Evolutionary conservation across 2,113 vertebrate species (phyloP).

Genomic region (Pithys albifrons): DNA sequence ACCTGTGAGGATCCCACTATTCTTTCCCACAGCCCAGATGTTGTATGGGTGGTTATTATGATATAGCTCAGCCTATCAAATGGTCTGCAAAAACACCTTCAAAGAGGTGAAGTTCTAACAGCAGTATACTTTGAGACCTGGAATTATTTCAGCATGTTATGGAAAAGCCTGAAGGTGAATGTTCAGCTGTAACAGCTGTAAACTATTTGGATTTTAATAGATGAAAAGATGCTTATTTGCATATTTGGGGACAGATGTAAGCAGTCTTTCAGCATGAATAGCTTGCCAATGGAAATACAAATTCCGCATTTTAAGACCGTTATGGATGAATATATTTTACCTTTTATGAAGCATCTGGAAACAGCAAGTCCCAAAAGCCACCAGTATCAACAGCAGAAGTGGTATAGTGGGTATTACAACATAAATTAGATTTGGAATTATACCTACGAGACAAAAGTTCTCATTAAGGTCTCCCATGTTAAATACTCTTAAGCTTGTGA

Average conservation of each 20-base stretch:
- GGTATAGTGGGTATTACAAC: constrained; percentile 95
- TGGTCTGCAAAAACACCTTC: background rate
- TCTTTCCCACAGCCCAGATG: background rate
- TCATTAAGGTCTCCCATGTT: background rate
- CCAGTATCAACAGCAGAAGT: constrained; percentile 91
- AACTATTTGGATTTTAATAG: background rate
- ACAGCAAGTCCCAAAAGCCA: constrained; percentile 94
- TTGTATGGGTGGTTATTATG: background rate
- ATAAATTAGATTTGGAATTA: constrained; percentile 91
- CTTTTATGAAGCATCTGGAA: constrained; percentile 92
- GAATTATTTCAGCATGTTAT: background rate
- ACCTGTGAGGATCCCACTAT: background rate
- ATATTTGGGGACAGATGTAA: constrained; percentile 13
- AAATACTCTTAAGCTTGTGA: background rate
- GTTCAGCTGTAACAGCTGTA: background rate
- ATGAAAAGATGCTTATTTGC: background rate
- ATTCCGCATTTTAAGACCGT: background rate
- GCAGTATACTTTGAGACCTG: background rate
- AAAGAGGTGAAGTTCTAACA: background rate
- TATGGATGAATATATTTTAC: constrained; percentile 67
- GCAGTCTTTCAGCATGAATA: constrained; percentile 13
- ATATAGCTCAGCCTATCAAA: background rate
- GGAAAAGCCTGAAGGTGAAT: constrained; percentile 1
- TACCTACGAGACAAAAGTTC: constrained; percentile 75
- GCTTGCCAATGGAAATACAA: constrained; percentile 22